phyloP scores from a whole-genome alignment of 2,113 vertebrate species.

The Oncorhynchus nerka region DNA sequence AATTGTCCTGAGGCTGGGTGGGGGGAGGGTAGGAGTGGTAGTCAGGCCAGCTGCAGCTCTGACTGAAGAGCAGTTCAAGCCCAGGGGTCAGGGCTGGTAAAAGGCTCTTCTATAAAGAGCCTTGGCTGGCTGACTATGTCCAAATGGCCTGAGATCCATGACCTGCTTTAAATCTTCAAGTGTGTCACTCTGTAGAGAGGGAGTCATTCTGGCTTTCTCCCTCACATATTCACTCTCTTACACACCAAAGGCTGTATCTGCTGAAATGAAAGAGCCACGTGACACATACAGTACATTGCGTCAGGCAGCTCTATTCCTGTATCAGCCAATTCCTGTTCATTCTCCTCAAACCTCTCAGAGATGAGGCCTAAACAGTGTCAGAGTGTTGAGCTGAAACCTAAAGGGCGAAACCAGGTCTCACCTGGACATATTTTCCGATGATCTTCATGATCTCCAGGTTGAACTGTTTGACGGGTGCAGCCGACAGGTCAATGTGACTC shows the following conservation, averaged over 20 bases:
- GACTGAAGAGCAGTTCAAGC: slow-evolving; percentile 21
- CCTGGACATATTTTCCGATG: slow-evolving; percentile 98
- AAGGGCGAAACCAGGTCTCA: slow-evolving; percentile 54
- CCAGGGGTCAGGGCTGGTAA: slow-evolving; percentile 9
- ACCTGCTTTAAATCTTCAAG: slow-evolving; percentile 11
- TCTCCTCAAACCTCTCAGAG: too few relatives aligned
- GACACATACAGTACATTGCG: too few relatives aligned
- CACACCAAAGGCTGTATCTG: too few relatives aligned
- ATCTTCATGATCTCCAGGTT: slow-evolving; percentile 99
- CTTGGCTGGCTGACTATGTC: slow-evolving; percentile 7
- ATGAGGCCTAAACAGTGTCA: too few relatives aligned
- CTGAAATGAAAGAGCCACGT: too few relatives aligned
- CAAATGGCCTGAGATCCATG: slow-evolving; percentile 27
- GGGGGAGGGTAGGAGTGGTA: slow-evolving; percentile 1
- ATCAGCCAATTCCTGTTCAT: too few relatives aligned
- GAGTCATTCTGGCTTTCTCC: too few relatives aligned
- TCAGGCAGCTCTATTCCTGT: too few relatives aligned
- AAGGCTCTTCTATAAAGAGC: slow-evolving; percentile 31
- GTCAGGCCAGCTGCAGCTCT: slow-evolving; percentile 3
- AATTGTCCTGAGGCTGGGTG: slow-evolving; percentile 20
- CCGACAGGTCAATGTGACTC: slow-evolving; percentile 92
- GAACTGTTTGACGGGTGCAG: slow-evolving; percentile 94
- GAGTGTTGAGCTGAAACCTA: not conserved
- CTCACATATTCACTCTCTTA: too few relatives aligned
- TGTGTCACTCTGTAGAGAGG: slow-evolving; percentile 1